These are phyloP conservation scores for Myiagra hebetior DNA, from an alignment of 2,113 vertebrate genomes.

Conservation along the genomic window DNA sequence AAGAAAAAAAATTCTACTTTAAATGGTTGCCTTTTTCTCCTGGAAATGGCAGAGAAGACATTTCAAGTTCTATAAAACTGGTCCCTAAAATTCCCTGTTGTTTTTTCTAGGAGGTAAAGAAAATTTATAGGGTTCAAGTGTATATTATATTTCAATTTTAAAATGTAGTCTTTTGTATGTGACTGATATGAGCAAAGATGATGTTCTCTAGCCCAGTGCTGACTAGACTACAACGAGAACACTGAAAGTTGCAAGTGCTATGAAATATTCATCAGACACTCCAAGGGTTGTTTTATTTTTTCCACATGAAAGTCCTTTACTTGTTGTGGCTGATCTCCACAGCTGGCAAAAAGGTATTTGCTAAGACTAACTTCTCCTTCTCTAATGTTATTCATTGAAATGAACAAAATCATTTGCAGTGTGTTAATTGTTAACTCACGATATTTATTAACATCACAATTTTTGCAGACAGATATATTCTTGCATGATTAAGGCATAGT, in stretches of 20 bases:
- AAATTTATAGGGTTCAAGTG: background rate
- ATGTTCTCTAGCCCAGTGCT: background rate
- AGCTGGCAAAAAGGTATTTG: background rate
- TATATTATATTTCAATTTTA: constrained; percentile 10
- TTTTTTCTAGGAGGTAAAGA: background rate
- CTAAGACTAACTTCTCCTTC: background rate
- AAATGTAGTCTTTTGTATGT: background rate
- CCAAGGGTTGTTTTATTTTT: constrained; percentile 12
- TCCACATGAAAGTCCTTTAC: background rate
- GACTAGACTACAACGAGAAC: constrained; percentile 4
- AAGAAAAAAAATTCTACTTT: background rate
- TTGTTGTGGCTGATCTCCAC: background rate
- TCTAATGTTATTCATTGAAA: background rate
- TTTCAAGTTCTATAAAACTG: background rate
- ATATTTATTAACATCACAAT: background rate
- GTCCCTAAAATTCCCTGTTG: background rate
- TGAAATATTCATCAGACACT: constrained; percentile 54
- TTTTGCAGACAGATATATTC: background rate
- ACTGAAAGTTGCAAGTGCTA: background rate
- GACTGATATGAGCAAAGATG: background rate
- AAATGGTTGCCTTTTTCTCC: background rate
- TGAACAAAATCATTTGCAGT: background rate
- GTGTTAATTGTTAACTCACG: background rate
- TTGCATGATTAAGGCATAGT: background rate
- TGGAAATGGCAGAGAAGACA: background rate